Evolutionary conservation across 2,113 vertebrate genomes (phyloP), one percentile per base, ranked within the genome.

Genomic region (Aythya baeri): DNA sequence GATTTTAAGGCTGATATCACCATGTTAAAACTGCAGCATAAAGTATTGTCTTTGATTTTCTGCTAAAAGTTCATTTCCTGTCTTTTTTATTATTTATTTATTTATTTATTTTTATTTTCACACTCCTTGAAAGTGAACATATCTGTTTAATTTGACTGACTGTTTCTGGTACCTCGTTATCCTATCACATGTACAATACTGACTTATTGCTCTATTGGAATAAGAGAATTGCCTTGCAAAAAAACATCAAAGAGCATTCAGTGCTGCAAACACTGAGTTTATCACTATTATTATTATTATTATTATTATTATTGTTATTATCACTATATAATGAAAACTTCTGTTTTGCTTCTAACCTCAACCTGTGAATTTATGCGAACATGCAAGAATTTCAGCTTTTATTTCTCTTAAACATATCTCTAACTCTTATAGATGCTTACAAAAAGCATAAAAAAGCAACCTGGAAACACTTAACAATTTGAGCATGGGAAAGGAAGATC

Each of bases 401-500:
- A 50, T 25, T 50, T 50, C 49, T 50, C 49, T 57, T 52, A 68
- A 81, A 65, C 3, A 34, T 9, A 10, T 55, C 34, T 90, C n/a
- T 72, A 54, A 41, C 43, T 41, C 25, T 86, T 78, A 57, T 12
- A 80, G n/a, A 41, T 44, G 22, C 17, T 57, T 49, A 92, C 0
- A 4, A 62, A 87, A 11, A 66, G 6, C 26, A 44, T 43, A 12
- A 52, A 41, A 72, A 79, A 41, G 9, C 58, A 87, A 5, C 58
- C 66, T 83, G 55, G 46, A 85, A 81, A 66, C 25, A 87, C 12
- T 62, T 82, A 58, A 50, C 38, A 23, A 50, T 50, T 79, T 31
- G 21, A 92, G 21, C 27, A 54, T 27, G 38, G 32, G 49, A 91
- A 78, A 84, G 38, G 13, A 57, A 90, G 79, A 91, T 27, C n/a